These are phyloP conservation scores for Boloria selene DNA, from an alignment of 2,888 invertebrate genomes.

Conservation along the genomic window DNA sequence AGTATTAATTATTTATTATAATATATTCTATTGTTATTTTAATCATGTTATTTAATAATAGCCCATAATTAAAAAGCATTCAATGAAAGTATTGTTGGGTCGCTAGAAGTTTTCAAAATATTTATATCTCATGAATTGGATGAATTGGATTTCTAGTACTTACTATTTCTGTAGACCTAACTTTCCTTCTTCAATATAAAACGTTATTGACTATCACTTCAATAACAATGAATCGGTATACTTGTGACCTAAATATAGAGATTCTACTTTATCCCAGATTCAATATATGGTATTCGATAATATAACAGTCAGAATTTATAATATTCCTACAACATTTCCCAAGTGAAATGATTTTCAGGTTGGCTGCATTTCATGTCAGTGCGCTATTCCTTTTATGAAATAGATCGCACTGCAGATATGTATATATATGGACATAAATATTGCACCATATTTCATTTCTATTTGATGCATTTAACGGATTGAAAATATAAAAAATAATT, in stretches of 20 bases:
- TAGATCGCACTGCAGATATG: constrained; percentile 18
- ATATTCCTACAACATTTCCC: constrained; percentile 13
- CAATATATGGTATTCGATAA: constrained; percentile 8
- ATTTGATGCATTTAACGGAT: background rate
- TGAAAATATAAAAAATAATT: background rate
- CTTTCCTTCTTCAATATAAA: too few species aligned
- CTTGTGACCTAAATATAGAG: background rate
- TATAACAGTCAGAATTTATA: constrained; percentile 8
- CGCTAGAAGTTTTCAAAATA: too few species aligned
- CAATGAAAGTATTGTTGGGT: too few species aligned
- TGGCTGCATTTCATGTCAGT: constrained; percentile 8
- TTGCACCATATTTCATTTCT: background rate
- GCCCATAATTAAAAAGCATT: too few species aligned
- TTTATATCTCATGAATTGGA: too few species aligned
- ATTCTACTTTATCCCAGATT: background rate
- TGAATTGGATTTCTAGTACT: too few species aligned
- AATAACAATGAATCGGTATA: constrained; percentile 2
- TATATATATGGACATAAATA: background rate
- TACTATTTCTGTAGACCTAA: too few species aligned
- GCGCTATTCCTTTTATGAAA: constrained; percentile 4
- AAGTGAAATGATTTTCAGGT: constrained; percentile 15
- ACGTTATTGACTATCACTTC: background rate
- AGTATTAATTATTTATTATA: too few species aligned
- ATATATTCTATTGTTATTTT: too few species aligned
- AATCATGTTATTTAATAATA: too few species aligned